Evolutionary conservation across 2,888 invertebrate genomes (phyloP).

Genomic region (Oscheius sp.): DNA sequence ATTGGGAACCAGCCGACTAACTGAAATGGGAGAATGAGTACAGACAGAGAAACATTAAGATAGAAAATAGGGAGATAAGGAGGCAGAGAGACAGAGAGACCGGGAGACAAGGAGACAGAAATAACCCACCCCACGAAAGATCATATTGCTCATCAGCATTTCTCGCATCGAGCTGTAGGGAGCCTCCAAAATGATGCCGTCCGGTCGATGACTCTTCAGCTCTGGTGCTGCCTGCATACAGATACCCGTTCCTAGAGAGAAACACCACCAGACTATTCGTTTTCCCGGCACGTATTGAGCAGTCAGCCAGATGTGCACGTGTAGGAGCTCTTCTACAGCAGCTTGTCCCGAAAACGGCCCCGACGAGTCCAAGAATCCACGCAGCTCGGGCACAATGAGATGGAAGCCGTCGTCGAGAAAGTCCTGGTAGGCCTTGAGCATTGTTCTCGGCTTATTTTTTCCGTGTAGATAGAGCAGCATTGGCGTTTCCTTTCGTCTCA

Average conservation of each 20-base stretch:
- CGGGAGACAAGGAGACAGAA: background rate
- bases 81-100: too few species aligned
- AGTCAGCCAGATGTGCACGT: constrained; percentile 9
- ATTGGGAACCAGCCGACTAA: constrained; percentile 5
- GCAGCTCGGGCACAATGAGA: constrained; percentile 27
- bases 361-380: constrained; percentile 11
- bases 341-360: constrained; percentile 3
- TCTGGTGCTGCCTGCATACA: constrained; percentile 1
- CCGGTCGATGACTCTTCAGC: background rate
- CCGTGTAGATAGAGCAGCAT: background rate
- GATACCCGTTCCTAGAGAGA: constrained; percentile 13
- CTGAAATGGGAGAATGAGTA: background rate
- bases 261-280: constrained; percentile 26
- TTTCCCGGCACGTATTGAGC: background rate
- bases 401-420: constrained; percentile 7
- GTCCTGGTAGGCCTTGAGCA: background rate
- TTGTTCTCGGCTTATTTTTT: too few species aligned
- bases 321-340: background rate
- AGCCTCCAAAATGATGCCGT: constrained; percentile 27
- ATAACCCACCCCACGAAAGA: background rate
- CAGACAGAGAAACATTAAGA: too few species aligned
- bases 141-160: background rate
- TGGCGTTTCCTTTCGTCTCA: background rate
- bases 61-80: too few species aligned
- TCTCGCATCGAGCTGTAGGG: constrained; percentile 7